Percentiles rank a stretch among this genome's conserved stretches.
Conservation (phyloP, 2,113 vertebrate species). For the Pygathrix nemaeus region DNA sequence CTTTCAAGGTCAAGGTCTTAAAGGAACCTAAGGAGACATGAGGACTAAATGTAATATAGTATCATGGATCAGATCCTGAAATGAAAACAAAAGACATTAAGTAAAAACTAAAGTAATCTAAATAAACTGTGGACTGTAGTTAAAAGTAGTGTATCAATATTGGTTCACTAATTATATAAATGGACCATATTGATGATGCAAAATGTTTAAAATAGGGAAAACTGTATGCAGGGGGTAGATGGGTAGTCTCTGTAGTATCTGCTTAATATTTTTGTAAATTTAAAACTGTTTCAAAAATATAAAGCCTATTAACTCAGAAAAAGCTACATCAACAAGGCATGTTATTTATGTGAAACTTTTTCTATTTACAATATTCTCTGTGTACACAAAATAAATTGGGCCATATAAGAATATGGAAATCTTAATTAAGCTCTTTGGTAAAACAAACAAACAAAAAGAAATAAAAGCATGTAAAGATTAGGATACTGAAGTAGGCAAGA, state of each 20-base stretch:
- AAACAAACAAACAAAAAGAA: not conserved
- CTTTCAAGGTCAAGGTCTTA: not conserved
- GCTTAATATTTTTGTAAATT: not conserved
- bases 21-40: not conserved
- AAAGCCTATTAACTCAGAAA: not conserved
- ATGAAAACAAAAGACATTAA: not conserved
- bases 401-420: not conserved
- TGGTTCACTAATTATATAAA: not conserved
- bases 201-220: not conserved
- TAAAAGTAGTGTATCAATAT: not conserved
- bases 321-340: not conserved
- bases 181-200: not conserved
- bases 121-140: not conserved
- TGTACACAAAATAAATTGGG: not conserved
- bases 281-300: not conserved
- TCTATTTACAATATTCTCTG: not conserved
- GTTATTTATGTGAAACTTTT: conserved; percentile 33
- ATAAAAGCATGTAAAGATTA: not conserved
- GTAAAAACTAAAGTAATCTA: not conserved
- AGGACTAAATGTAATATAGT: not conserved
- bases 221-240: not conserved
- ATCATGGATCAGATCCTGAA: not conserved
- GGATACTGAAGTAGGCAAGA: not conserved
- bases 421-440: not conserved
- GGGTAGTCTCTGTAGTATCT: not conserved